Evolutionary conservation across 2,888 invertebrate species (phyloP), one percentile per base, ranked within the genome.

Genomic region (Salticus scenicus): DNA sequence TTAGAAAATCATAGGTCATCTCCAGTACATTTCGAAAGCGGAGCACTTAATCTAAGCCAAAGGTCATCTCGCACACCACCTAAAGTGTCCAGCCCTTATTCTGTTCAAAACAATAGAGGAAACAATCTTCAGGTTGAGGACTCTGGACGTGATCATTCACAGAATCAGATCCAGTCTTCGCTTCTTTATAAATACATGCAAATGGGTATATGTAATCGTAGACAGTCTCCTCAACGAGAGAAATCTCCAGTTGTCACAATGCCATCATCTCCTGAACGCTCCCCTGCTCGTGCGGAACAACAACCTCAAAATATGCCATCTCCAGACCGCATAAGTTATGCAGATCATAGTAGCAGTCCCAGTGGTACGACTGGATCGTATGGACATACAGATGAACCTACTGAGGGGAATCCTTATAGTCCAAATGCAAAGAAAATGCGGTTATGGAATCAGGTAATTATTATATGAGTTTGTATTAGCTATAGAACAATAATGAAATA

Each of bases 31-130:
- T 93, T 93, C 91, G 90, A 94, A 79, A 90, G 90, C 88, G 95
- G 95, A 91, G 95, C 94, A 66, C 95, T 96, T 47, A 96, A 96
- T 91, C 92, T 96, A 76, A 96, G 95, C 92, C 93, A 94, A 90
- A 94, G 94, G 91, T 93, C 94, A 77, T 93, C 94, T 71, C 92
- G 94, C 89, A 77, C 83, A 10, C 82, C 82, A 1, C 82, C 82
- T 8, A 82, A 82, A 31, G 51, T 51, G 2, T 71, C 71, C 51
- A 83, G 82, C 47, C 82, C 82, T 14, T 82, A 71, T n/a, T 33
- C 67, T n/a, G 30, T 81, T 28, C 66, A 66, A 12, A 67, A 30
- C 27, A 66, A 28, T 73, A 71, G 66, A 33, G 24, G 24, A 24
- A 28, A 28, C 7, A 24, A 37, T n/a, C 27, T 37, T n/a, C 64